Conservation (phyloP, 2,113 vertebrate species). For the Prinia subflava region DNA sequence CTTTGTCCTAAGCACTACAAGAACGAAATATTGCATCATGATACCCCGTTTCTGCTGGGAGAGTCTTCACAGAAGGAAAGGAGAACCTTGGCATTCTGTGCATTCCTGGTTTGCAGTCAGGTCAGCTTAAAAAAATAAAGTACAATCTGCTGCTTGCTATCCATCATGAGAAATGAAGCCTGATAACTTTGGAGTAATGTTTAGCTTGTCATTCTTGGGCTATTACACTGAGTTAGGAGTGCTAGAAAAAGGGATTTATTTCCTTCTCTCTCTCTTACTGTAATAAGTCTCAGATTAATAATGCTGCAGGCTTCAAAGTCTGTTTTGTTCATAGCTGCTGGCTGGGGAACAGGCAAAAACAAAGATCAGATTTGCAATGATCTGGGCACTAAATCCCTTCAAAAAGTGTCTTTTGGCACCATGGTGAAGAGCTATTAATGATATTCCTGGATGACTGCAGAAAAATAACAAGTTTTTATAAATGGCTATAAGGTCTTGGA, state of each 20-base stretch:
- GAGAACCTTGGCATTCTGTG: slow-evolving; percentile 9
- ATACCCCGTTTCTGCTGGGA: neutral
- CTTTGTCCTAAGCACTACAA: neutral
- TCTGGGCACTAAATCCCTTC: slow-evolving; percentile 8
- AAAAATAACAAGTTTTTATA: slow-evolving; percentile 21
- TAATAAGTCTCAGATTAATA: slow-evolving; percentile 53
- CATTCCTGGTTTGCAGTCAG: slow-evolving; percentile 41
- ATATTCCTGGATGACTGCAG: neutral
- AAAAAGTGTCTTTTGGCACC: slow-evolving; percentile 33
- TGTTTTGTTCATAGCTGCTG: slow-evolving; percentile 36
- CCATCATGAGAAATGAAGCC: slow-evolving; percentile 28
- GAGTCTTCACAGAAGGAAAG: neutral
- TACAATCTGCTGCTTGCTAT: slow-evolving; percentile 35
- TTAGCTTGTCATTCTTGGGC: slow-evolving; percentile 60
- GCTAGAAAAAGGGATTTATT: slow-evolving; percentile 47
- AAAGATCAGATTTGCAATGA: slow-evolving; percentile 31
- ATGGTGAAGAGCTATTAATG: neutral
- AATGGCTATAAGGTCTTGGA: neutral
- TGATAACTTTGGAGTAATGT: slow-evolving; percentile 45
- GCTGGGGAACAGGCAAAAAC: neutral
- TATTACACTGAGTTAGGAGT: slow-evolving; percentile 40
- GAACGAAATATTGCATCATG: neutral
- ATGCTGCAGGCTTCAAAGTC: slow-evolving; percentile 38
- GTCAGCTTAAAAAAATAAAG: slow-evolving; percentile 56
- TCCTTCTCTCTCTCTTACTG: neutral